Conservation (phyloP, 2,113 vertebrate genomes). For the Pangasianodon gigas region DNA sequence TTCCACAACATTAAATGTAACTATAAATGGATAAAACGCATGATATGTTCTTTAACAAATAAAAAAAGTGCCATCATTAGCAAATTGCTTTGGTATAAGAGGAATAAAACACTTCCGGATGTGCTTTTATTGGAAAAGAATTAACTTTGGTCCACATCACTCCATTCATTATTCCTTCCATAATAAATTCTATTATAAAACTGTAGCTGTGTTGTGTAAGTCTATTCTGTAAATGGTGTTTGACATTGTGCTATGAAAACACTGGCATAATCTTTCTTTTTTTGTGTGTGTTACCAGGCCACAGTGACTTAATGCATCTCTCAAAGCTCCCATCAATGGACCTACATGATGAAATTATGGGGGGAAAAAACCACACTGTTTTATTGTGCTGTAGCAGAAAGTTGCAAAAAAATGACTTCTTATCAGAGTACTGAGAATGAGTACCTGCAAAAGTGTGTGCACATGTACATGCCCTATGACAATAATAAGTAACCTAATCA, state of each 20-base stretch:
- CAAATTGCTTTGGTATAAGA: background rate
- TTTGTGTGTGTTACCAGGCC: background rate
- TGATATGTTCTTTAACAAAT: background rate
- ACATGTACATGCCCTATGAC: background rate
- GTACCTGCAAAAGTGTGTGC: background rate
- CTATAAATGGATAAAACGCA: background rate
- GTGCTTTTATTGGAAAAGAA: background rate
- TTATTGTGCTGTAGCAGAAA: background rate
- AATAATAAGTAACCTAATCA: conserved; percentile 18
- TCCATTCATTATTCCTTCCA: background rate
- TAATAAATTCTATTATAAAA: background rate
- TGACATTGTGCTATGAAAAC: background rate
- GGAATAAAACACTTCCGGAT: background rate
- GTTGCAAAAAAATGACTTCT: background rate
- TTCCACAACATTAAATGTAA: background rate
- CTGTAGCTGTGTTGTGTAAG: background rate
- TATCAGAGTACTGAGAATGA: background rate
- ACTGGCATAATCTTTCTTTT: background rate
- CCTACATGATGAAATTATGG: background rate
- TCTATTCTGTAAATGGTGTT: background rate
- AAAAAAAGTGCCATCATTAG: background rate
- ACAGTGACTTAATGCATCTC: background rate
- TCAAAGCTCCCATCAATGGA: background rate
- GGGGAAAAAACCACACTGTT: background rate
- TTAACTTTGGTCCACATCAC: background rate